Evolutionary conservation across 92 coral and sea anemone species (phyloP).

Genomic region (Phenganax subtilis): DNA sequence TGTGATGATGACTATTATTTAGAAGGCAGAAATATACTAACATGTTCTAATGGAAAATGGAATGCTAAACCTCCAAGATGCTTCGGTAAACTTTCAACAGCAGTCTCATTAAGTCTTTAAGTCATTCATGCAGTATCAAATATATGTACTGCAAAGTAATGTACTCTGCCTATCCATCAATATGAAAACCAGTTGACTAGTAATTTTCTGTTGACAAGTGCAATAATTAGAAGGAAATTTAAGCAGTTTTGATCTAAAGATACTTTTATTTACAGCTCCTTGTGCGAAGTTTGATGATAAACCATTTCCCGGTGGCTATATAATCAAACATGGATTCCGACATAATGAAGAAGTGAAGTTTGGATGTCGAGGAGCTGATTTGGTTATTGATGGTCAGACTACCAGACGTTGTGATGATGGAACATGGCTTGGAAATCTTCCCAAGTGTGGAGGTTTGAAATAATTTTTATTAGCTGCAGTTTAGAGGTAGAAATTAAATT

Average conservation of each 20-base stretch:
- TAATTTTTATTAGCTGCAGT: neutral
- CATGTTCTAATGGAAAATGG: constrained; percentile 14
- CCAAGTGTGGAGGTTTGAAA: constrained; percentile 40
- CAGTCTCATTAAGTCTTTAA: too few relatives aligned
- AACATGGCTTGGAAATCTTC: constrained; percentile 34
- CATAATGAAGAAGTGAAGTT: too few relatives aligned
- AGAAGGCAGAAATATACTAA: neutral
- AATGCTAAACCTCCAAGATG: neutral
- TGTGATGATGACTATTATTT: neutral
- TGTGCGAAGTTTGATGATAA: too few relatives aligned
- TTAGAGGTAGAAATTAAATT: neutral
- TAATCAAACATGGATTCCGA: too few relatives aligned
- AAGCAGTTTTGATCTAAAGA: too few relatives aligned
- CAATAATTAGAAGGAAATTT: too few relatives aligned
- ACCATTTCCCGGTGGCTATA: too few relatives aligned
- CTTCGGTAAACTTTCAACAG: neutral
- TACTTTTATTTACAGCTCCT: too few relatives aligned
- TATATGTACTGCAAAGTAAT: neutral
- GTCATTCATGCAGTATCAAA: neutral
- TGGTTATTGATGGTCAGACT: too few relatives aligned
- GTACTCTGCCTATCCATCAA: neutral
- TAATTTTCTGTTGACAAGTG: too few relatives aligned
- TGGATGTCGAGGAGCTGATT: too few relatives aligned
- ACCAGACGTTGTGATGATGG: constrained; percentile 26
- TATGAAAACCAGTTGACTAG: neutral